Base-by-base conservation (phyloP, 2,888 invertebrate genomes). In the Urechis unicinctus region DNA sequence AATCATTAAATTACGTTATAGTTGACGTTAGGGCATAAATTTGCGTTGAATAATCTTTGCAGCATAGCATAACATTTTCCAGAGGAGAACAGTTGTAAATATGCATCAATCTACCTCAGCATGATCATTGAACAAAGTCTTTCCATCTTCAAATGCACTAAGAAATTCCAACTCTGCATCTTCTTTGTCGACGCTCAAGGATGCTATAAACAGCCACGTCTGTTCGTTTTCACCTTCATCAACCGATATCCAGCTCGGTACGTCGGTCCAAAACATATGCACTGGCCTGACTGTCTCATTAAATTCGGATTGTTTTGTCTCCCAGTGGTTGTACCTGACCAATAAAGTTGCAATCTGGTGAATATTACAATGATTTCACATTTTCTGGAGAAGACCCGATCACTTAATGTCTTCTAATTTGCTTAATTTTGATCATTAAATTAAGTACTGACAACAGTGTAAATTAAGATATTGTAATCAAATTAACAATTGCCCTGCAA, bases 71-170 rank as follows among this genome's bases (percentile, higher is more conserved):
- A n/a, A n/a, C 9, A 9, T 17, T 36, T 36, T 36, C 36, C 28
- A 41, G 17, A 47, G 22, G 65, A 59, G 57, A 72, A 71, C 13
- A 51, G 51, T 0, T 57, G 45, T 13, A 13, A 9, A 36, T 9
- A 36, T 36, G 17, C 9, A 13, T 9, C 17, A 36, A 36, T 66
- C 62, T 24, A 72, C 58, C 17, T 63, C 60, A 24, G 47, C 24
- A 30, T 53, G 45, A 3, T 46, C 45, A n/a, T 28, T 6, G 17
- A 29, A 30, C 25, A 53, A 24, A 6, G 26, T 47, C 5, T 13
- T 22, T 3, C n/a, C 24, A 30, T 3, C n/a, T 5, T 46, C 25
- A 4, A 30, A 21, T 21, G 45, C 47, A 9, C 3, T n/a, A 21
- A 26, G 6, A 24, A 21, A 53, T 26, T 13, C 53, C 6, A 4